These are phyloP conservation scores for Chelmon rostratus DNA, from an alignment of 2,797 vertebrate species.

Conservation along the genomic window DNA sequence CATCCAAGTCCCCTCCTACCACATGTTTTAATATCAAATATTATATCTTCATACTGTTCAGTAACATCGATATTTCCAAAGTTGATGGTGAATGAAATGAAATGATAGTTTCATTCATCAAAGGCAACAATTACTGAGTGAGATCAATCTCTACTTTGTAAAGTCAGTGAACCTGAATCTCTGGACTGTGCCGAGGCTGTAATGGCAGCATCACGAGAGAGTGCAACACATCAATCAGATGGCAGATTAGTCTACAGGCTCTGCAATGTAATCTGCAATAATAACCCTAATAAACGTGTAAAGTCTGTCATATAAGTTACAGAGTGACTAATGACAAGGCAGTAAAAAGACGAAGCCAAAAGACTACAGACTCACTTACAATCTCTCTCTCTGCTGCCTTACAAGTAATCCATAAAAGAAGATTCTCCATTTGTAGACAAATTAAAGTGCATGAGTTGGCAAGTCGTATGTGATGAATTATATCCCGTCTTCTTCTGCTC, in stretches of 20 bases:
- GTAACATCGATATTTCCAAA: background rate
- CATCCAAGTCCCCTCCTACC: too few species aligned
- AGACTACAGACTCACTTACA: constrained; percentile 5
- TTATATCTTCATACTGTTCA: background rate
- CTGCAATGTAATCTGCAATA: constrained; percentile 17
- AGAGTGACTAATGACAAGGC: constrained; percentile 10
- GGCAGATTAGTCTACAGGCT: background rate
- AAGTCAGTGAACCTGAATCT: constrained; percentile 10
- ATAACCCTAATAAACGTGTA: constrained; percentile 1
- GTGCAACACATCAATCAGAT: constrained; percentile 18
- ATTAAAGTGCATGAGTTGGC: constrained; percentile 64
- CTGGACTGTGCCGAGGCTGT: background rate
- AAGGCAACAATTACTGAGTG: background rate
- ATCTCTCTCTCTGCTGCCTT: constrained; percentile 1
- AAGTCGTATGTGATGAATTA: constrained; percentile 62
- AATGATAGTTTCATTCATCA: background rate
- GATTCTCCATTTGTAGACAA: constrained; percentile 53
- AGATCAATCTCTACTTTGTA: constrained; percentile 9
- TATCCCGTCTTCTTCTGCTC: constrained; percentile 49
- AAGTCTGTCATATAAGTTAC: constrained; percentile 15
- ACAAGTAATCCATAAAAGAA: constrained; percentile 47
- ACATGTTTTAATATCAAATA: background rate
- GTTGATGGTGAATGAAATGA: too few species aligned
- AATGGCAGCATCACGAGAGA: constrained; percentile 9
- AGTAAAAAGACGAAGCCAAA: constrained; percentile 9